phyloP scores from a whole-genome alignment of 2,888 invertebrate species.

The Diploptera punctata region DNA sequence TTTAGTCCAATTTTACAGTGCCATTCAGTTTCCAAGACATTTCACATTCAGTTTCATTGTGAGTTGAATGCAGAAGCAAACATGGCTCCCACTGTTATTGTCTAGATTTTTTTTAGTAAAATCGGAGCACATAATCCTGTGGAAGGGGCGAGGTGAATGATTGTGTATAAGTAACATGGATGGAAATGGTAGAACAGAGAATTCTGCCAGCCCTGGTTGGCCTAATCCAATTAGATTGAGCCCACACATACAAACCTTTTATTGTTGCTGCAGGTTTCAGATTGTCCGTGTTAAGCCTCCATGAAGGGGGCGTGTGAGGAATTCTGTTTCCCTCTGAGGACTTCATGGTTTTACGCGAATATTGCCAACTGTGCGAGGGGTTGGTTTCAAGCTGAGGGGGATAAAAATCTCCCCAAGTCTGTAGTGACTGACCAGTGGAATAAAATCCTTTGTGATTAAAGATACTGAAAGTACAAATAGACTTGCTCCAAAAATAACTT shows the following conservation, averaged over 20 bases:
- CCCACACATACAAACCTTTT: neutral
- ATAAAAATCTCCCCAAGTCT: neutral
- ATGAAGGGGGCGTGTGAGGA: constrained; percentile 5
- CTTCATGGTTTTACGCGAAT: constrained; percentile 2
- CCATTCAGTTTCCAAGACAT: too few relatives aligned
- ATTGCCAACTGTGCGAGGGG: constrained; percentile 10
- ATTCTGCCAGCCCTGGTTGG: neutral
- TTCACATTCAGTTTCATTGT: too few relatives aligned
- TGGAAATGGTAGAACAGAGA: neutral
- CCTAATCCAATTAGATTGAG: neutral
- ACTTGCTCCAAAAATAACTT: too few relatives aligned
- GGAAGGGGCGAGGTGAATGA: neutral
- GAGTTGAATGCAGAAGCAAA: too few relatives aligned
- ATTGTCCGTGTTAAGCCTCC: constrained; percentile 24
- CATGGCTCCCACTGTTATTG: too few relatives aligned
- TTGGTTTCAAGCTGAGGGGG: neutral
- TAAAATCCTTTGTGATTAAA: too few relatives aligned
- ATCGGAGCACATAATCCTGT: neutral
- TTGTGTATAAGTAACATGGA: neutral
- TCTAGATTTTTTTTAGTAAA: too few relatives aligned
- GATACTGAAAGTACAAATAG: too few relatives aligned
- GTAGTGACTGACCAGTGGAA: constrained; percentile 4
- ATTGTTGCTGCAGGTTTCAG: constrained; percentile 21
- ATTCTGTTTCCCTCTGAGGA: neutral
- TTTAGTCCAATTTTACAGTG: too few relatives aligned